Evolutionary conservation across 2,888 invertebrate genomes (phyloP), one percentile per base, ranked within the genome.

Genomic region (Pheosia tremula): DNA sequence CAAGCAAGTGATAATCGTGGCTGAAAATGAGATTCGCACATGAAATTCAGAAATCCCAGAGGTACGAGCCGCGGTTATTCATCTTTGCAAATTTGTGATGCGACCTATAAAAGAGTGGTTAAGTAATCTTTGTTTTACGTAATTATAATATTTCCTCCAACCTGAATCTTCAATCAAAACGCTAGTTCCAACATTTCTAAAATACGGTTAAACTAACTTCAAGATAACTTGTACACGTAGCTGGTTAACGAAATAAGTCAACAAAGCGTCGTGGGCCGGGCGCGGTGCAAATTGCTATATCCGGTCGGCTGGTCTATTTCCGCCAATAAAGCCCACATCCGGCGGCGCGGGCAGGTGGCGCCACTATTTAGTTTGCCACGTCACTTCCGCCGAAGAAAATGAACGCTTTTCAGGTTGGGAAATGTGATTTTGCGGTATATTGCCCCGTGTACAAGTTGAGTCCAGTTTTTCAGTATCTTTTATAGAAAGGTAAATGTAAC

Each of bases 251-350:
- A 60, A 63, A 60, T 62, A 60, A 67, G 67, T 64, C 67, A 78
- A 81, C 78, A 76, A 71, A 71, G 39, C 39, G n/a, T 13, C 55
- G 38, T 55, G 55, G 13, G 71, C 74, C 67, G 77, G 75, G 69
- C 72, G 70, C 68, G 76, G 84, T 79, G 88, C 83, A 91, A 91
- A 91, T 89, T 89, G 90, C 74, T 78, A 85, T 86, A 83, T 90
- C 91, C 90, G 87, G 87, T 81, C 80, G 83, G 75, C 79, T 83
- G 85, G 80, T 83, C 86, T 83, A 88, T 88, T 90, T 90, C 89
- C 89, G 81, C 80, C 87, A 86, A 89, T 89, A 84, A 82, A 83
- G 82, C 80, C 76, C 63, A 78, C 81, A 87, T 88, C 89, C 89
- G 87, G 78, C 62, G 62, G 45, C 58, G 37, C 66, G 68, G 75